Evolutionary conservation across 2,888 invertebrate genomes (phyloP), one percentile per base, ranked within the genome.

Genomic region (Ectropis crepuscularia): DNA sequence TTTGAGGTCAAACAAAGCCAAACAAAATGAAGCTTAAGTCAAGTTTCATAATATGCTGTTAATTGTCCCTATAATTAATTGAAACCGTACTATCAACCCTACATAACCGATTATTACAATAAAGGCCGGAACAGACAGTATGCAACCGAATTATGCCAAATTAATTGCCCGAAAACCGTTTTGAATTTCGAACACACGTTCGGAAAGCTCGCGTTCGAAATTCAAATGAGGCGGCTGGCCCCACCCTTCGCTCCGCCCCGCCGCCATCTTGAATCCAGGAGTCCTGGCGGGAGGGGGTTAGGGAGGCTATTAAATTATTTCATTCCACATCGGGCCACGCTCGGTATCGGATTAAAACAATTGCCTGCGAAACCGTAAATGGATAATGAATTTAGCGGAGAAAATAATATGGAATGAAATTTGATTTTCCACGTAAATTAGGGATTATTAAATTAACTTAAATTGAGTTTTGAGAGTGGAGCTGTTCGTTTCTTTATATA

Each of bases 181-280:
- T 86, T 85, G 83, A 87, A 85, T 83, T 87, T 86, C 85, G 83
- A 88, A 85, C 88, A 89, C 91, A 89, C 92, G 92, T 92, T 92
- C 88, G 90, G 75, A 86, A 86, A 87, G 87, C 88, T 81, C 83
- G 86, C 87, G 85, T 89, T 89, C 90, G 88, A 91, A 92, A 89
- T 92, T 92, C 91, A 92, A 92, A 92, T 92, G 92, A 92, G 91
- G 90, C 89, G 89, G 86, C 87, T 84, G 84, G 89, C 87, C 90
- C 90, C 89, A 88, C 88, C 90, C 87, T 77, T 75, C 74, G 86
- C 87, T 74, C 88, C 89, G 89, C 91, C 91, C 90, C 87, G 87
- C 80, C 91, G 91, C 92, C 92, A 90, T 91, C 88, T 91, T 92
- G 91, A 76, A 89, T 87, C 76, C 80, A 28, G 16, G 16, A 28